Percentiles rank a stretch among this genome's conserved stretches.
phyloP scores from a whole-genome alignment of 1,140 invertebrate genomes.

The Dreissena polymorpha region DNA sequence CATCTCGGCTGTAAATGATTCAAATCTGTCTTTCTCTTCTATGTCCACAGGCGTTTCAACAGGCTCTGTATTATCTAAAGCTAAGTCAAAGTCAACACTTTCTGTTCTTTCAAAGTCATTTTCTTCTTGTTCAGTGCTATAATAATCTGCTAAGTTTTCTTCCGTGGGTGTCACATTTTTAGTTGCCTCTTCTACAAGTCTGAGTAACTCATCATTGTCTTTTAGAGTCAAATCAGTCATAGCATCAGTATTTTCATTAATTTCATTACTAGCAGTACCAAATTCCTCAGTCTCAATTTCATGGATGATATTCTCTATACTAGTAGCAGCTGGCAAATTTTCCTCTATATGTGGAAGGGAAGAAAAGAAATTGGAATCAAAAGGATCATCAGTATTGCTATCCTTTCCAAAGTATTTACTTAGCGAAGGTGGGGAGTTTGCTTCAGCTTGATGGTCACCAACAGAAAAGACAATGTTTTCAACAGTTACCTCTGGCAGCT shows the following conservation, averaged over 20 bases:
- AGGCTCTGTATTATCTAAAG: constrained; percentile 25
- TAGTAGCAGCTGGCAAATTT: not conserved
- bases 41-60: constrained; percentile 54
- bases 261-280: not conserved
- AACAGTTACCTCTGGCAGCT: not conserved
- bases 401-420: constrained; percentile 57
- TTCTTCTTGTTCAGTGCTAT: not conserved
- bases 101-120: constrained; percentile 23
- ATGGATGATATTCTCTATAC: not conserved
- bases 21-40: constrained; percentile 73
- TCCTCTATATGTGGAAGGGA: constrained; percentile 14
- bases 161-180: not conserved
- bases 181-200: not conserved
- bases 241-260: constrained; percentile 1
- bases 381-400: constrained; percentile 18
- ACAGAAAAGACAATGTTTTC: constrained; percentile 6
- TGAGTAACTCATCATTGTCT: constrained; percentile 7
- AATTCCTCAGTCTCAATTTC: not conserved
- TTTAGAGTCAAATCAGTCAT: constrained; percentile 14
- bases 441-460: not conserved
- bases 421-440: constrained; percentile 29
- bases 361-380: constrained; percentile 21
- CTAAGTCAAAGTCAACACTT: constrained; percentile 48
- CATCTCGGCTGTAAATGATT: constrained; percentile 73
- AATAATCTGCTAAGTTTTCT: constrained; percentile 5